Evolutionary conservation across 1,140 invertebrate species (phyloP).

Genomic region (Leptonema lineaticorne): DNA sequence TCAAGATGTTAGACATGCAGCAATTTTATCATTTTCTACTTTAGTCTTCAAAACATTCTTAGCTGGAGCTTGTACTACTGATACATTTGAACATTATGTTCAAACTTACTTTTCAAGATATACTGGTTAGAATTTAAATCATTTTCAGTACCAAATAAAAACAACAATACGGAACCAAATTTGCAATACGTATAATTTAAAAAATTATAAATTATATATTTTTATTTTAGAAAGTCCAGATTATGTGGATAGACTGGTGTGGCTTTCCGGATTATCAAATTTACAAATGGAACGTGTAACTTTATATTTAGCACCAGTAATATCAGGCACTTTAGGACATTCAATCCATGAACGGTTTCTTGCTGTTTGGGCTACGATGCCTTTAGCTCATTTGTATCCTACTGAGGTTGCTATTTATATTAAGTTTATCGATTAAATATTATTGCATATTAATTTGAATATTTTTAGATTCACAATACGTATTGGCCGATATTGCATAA

Average conservation of each 20-base stretch:
- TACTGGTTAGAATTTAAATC: conserved; percentile 47
- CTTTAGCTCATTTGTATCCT: conserved; percentile 55
- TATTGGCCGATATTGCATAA: conserved; percentile 72
- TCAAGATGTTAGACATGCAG: conserved; percentile 63
- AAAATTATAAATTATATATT: too few species aligned
- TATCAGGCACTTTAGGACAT: conserved; percentile 51
- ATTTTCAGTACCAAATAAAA: not conserved
- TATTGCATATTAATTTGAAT: conserved; percentile 10
- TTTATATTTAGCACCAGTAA: conserved; percentile 63
- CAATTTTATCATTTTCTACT: conserved; percentile 68
- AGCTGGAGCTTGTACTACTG: conserved; percentile 55
- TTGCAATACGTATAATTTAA: not conserved
- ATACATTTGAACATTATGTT: conserved; percentile 70
- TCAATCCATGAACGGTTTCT: conserved; percentile 60
- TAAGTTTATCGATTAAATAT: conserved; percentile 11
- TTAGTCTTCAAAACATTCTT: conserved; percentile 67
- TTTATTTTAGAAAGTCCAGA: conserved; percentile 58
- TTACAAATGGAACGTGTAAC: conserved; percentile 62
- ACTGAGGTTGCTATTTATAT: conserved; percentile 53
- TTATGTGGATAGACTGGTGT: conserved; percentile 68
- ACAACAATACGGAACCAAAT: not conserved
- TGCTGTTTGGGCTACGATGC: conserved; percentile 62
- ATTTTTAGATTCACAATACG: conserved; percentile 58
- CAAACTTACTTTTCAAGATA: conserved; percentile 68
- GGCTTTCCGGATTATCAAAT: conserved; percentile 64